Percentiles rank a stretch among this genome's conserved stretches.
These are phyloP conservation scores for Balearica regulorum DNA, from an alignment of 2,797 vertebrate genomes.

Conservation along the genomic window DNA sequence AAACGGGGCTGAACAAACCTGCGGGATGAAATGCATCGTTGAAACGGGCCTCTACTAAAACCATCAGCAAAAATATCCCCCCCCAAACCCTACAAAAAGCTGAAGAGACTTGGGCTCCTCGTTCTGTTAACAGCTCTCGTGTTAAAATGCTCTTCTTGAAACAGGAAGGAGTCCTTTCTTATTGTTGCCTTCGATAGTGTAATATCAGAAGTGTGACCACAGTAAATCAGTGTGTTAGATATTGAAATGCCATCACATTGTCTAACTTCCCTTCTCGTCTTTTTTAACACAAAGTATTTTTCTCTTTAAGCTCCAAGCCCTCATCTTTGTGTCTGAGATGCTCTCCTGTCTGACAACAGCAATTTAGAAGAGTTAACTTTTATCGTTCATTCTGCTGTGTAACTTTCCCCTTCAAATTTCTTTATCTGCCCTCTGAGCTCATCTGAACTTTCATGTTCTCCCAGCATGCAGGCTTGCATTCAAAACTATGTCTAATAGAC, in stretches of 20 bases:
- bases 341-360: constrained; percentile 73
- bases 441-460: constrained; percentile 86
- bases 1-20: neutral
- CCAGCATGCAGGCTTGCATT: constrained; percentile 85
- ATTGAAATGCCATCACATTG: constrained; percentile 40
- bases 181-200: constrained; percentile 10
- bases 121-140: neutral
- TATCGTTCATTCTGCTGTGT: constrained; percentile 78
- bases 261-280: constrained; percentile 46
- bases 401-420: constrained; percentile 81
- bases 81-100: neutral
- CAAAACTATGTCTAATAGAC: constrained; percentile 85
- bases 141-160: constrained; percentile 22
- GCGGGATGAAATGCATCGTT: neutral
- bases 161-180: constrained; percentile 34
- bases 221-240: constrained; percentile 39
- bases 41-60: neutral
- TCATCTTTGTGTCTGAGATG: constrained; percentile 64
- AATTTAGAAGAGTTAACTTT: constrained; percentile 77
- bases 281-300: constrained; percentile 54
- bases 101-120: neutral
- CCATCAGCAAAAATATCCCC: neutral
- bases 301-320: constrained; percentile 50
- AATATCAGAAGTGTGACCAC: constrained; percentile 32
- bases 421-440: constrained; percentile 85